These are phyloP conservation scores for Boloria selene DNA, from an alignment of 2,888 invertebrate species.

Conservation along the genomic window DNA sequence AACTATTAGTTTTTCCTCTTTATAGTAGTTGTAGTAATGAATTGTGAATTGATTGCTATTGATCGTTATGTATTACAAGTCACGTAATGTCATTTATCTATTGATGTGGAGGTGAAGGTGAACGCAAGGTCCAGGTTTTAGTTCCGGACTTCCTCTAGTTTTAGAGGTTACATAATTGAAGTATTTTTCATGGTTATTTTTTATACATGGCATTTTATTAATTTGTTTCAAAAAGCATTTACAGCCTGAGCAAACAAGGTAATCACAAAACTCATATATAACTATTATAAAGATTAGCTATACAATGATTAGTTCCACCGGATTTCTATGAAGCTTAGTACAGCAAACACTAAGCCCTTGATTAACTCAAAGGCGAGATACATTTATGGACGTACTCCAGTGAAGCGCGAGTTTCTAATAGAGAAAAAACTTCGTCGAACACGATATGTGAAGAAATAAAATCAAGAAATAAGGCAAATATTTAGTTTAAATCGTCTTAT, in stretches of 20 bases:
- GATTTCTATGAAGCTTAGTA: neutral
- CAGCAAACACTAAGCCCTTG: too few relatives aligned
- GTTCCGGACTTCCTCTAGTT: conserved; percentile 45
- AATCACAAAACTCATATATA: too few relatives aligned
- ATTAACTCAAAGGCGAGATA: too few relatives aligned
- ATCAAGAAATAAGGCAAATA: too few relatives aligned
- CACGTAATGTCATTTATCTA: conserved; percentile 36
- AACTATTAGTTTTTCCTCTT: neutral
- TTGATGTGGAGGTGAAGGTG: conserved; percentile 35
- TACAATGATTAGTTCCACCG: too few relatives aligned
- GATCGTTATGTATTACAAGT: conserved; percentile 20
- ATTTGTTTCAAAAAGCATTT: neutral
- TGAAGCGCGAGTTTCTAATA: too few relatives aligned
- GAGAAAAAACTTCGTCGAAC: too few relatives aligned
- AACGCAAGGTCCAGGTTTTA: conserved; percentile 44
- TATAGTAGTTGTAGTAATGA: neutral
- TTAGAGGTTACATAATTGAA: conserved; percentile 34
- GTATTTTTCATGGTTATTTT: conserved; percentile 8
- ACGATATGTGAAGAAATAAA: too few relatives aligned
- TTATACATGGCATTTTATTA: neutral
- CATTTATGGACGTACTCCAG: too few relatives aligned
- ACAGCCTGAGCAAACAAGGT: too few relatives aligned
- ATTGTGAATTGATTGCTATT: conserved; percentile 16
- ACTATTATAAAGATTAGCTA: too few relatives aligned
- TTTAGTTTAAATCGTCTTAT: too few relatives aligned